A percentile compares a stretch with the other conserved stretches of the same genome.
Evolutionary conservation across 1,140 invertebrate species (phyloP).

Genomic region (Drosophila busckii): DNA sequence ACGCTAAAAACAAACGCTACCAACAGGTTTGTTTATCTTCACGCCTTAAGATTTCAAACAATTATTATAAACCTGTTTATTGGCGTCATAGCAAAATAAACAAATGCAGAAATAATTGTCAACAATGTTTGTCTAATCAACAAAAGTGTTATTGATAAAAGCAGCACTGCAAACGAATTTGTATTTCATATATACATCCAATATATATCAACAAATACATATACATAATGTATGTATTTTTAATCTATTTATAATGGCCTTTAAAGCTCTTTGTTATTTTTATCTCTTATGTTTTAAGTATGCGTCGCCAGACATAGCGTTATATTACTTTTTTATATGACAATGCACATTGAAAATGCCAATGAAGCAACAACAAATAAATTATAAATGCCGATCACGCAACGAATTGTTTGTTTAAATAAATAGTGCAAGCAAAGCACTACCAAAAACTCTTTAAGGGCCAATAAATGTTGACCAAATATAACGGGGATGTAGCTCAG

Average conservation of each 20-base stretch:
- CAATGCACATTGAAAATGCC: slow-evolving; percentile 42
- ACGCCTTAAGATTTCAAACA: too few relatives aligned
- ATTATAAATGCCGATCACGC: slow-evolving; percentile 11
- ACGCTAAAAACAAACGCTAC: too few relatives aligned
- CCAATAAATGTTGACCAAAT: slow-evolving; percentile 10
- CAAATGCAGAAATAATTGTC: too few relatives aligned
- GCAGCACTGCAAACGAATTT: not conserved
- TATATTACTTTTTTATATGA: slow-evolving; percentile 21
- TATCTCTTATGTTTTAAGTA: not conserved
- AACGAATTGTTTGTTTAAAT: not conserved
- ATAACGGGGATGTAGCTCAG: slow-evolving; percentile 84
- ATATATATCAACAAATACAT: slow-evolving; percentile 3
- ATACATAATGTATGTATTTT: too few relatives aligned
- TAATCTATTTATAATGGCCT: slow-evolving; percentile 40
- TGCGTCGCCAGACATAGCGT: not conserved
- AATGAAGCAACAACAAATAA: slow-evolving; percentile 24
- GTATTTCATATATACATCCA: not conserved
- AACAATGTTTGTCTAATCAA: slow-evolving; percentile 26
- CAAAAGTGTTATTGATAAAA: slow-evolving; percentile 3
- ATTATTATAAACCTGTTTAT: too few relatives aligned
- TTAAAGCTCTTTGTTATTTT: slow-evolving; percentile 1
- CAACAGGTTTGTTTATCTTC: too few relatives aligned
- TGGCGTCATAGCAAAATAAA: too few relatives aligned
- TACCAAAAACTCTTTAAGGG: slow-evolving; percentile 7
- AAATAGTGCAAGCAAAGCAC: not conserved